These are phyloP conservation scores for Eurytemora carolleeae DNA, from an alignment of 1,140 invertebrate genomes.

Conservation along the genomic window DNA sequence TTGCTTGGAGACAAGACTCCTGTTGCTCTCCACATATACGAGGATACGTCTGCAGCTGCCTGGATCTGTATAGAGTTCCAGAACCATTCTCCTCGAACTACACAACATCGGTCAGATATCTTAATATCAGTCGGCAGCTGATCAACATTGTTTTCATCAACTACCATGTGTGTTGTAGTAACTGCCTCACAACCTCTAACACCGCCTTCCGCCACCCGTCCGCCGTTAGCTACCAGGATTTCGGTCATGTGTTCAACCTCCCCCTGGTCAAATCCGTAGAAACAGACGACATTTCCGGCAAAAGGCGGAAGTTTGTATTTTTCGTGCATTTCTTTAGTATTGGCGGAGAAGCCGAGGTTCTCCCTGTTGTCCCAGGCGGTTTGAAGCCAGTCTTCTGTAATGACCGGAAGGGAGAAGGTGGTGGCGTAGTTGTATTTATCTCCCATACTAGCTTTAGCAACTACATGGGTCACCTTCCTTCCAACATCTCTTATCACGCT, in stretches of 20 bases:
- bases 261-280: conserved; percentile 65
- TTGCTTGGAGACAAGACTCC: neutral
- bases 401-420: conserved; percentile 64
- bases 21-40: conserved; percentile 44
- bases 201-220: conserved; percentile 27
- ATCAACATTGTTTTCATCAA: conserved; percentile 22
- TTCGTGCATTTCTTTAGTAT: neutral
- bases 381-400: conserved; percentile 66
- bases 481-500: conserved; percentile 61
- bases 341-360: conserved; percentile 41
- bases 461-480: conserved; percentile 69
- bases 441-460: conserved; percentile 61
- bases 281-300: conserved; percentile 59
- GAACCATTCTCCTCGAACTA: conserved; percentile 87
- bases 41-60: conserved; percentile 65
- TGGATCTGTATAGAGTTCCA: conserved; percentile 92
- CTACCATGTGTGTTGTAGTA: conserved; percentile 70
- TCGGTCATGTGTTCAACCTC: conserved; percentile 78
- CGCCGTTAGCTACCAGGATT: conserved; percentile 62
- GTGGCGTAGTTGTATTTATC: conserved; percentile 70
- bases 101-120: conserved; percentile 17
- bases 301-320: conserved; percentile 59
- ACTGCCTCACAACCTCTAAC: conserved; percentile 41
- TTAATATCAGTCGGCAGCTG: conserved; percentile 2
- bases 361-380: conserved; percentile 53